Percentiles rank a stretch among this genome's conserved stretches.
These are phyloP conservation scores for Anoplolepis gracilipes DNA, from an alignment of 1,140 invertebrate species.

Conservation along the genomic window DNA sequence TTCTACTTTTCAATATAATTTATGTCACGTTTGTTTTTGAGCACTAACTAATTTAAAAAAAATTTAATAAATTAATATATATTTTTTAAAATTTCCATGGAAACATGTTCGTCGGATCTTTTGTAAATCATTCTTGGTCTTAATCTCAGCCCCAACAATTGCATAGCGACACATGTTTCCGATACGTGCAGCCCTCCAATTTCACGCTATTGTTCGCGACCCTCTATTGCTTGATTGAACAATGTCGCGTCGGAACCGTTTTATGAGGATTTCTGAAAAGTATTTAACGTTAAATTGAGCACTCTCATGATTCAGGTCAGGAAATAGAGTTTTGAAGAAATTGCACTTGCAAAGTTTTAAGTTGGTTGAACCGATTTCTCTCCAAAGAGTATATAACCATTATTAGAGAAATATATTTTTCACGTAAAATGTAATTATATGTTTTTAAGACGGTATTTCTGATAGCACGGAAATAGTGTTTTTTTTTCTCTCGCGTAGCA, in stretches of 20 bases:
- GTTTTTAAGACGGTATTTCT: not conserved
- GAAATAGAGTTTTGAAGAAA: not conserved
- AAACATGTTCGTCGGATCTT: not conserved
- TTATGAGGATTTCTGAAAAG: not conserved
- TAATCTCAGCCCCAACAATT: constrained; percentile 12
- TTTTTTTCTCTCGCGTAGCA: not conserved
- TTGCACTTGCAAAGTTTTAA: not conserved
- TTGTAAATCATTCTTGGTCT: not conserved
- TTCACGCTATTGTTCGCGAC: constrained; percentile 33
- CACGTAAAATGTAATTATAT: not conserved
- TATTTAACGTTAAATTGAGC: constrained; percentile 14
- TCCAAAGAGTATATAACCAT: not conserved
- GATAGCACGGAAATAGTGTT: too few species aligned
- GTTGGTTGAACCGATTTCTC: not conserved
- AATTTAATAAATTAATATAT: not conserved
- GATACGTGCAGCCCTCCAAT: constrained; percentile 29
- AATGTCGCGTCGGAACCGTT: not conserved
- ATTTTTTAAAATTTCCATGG: not conserved
- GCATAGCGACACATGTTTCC: not conserved
- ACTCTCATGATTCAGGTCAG: not conserved
- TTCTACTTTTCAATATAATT: not conserved
- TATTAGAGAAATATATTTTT: not conserved
- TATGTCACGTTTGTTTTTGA: too few species aligned
- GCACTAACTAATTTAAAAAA: not conserved
- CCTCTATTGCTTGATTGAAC: not conserved